Evolutionary conservation across 37 sponge, comb jelly and placozoan genomes (phyloP), one percentile per base, ranked within the genome.

Genomic region (Lycopodina hypogea): DNA sequence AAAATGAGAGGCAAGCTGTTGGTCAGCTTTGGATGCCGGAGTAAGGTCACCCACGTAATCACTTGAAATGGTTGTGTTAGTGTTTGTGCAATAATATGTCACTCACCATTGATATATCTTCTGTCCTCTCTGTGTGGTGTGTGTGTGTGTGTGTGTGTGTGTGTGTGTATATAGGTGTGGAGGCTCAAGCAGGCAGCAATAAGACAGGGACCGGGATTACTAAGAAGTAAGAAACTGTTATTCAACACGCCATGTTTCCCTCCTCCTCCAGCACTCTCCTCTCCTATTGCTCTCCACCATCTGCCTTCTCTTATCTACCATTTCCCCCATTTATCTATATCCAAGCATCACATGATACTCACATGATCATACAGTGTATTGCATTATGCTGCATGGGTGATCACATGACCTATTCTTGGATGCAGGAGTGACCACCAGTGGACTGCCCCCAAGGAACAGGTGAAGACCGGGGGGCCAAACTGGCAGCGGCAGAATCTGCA

Each of bases 401-500:
- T 67, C 36, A 3, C 3, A 3, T 67, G 68, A 38, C 39, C 6
- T 15, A 4, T 38, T 15, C 37, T 26, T 67, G 64, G 26, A 11
- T 12, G 18, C 56, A 73, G 74, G 36, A 55, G 37, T 45, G 56
- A 73, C 24, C 57, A 73, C 32, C 74, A 73, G 56, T 73, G 74
- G 74, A 55, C 35, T 30, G 76, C 82, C 14, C 59, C 89, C 17
- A 67, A 21, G 45, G 69, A 58, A 18, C 19, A 40, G 8, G 58
- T 88, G 55, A 79, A 63, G 55, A 88, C 92, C 21, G 92, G 92
- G 22, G 92, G 89, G 38, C 61, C 76, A 39, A 60, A 70, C 71
- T 90, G 78, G 78, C 78, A 78, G 74, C 30, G 36, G 14, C 58
- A 57, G 28, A 69, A 69, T 22, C 23, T 77, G 22, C 81, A 79